Evolutionary conservation across 2,113 vertebrate genomes (phyloP).

Genomic region (Pachyramphus minor): DNA sequence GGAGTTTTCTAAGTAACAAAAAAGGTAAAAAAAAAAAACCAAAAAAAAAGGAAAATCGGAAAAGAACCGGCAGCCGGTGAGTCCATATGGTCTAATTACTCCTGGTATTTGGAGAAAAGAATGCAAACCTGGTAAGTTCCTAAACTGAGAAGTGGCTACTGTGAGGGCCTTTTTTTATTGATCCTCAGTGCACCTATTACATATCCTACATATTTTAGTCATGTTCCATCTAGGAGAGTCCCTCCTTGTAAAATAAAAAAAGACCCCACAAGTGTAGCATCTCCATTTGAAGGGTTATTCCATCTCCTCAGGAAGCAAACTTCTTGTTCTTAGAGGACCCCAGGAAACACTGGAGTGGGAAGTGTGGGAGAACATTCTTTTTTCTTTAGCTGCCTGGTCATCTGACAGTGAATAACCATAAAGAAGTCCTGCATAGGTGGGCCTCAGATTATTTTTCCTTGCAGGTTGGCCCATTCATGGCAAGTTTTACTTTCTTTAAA

Average conservation of each 20-base stretch:
- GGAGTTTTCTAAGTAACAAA: conserved; percentile 41
- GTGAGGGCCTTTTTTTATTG: neutral
- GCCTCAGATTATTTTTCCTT: neutral
- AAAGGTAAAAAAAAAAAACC: neutral
- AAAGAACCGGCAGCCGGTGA: conserved; percentile 37
- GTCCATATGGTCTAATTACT: conserved; percentile 72
- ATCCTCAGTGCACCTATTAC: neutral
- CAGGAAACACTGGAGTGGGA: neutral
- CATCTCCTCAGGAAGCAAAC: neutral
- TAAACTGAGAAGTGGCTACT: conserved; percentile 30
- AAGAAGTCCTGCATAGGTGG: neutral
- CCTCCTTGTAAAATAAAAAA: neutral
- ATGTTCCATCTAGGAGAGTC: neutral
- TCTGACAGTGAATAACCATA: neutral
- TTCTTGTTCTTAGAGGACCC: neutral
- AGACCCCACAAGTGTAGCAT: rapidly evolving
- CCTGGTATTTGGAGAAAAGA: conserved; percentile 60
- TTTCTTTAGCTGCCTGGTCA: neutral
- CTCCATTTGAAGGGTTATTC: neutral
- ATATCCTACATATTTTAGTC: neutral
- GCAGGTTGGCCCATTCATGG: neutral
- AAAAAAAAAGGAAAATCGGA: neutral
- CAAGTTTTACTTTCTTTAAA: neutral
- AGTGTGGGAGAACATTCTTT: neutral
- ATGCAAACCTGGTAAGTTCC: conserved; percentile 55